phyloP scores from a whole-genome alignment of 2,113 vertebrate genomes.

The Notothenia rossii region DNA sequence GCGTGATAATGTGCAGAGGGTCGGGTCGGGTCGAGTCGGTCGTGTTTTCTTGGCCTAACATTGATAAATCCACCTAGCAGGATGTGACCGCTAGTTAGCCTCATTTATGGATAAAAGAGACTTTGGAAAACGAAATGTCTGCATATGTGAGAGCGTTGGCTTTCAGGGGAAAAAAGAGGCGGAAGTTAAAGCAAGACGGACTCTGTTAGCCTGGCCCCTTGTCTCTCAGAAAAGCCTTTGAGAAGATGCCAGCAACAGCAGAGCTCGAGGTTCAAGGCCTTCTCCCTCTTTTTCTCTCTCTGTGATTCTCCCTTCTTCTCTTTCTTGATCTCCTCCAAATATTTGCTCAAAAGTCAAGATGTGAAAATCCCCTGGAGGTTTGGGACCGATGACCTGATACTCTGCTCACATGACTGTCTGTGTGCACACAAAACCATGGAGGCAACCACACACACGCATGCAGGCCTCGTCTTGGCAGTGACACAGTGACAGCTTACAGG shows the following conservation, averaged over 20 bases:
- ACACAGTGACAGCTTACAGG: slow-evolving; percentile 37
- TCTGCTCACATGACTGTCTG: neutral
- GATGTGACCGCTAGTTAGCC: slow-evolving; percentile 45
- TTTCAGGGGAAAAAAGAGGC: slow-evolving; percentile 46
- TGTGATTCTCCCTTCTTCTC: slow-evolving; percentile 57
- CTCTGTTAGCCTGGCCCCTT: slow-evolving; percentile 55
- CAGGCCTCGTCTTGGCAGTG: slow-evolving; percentile 44
- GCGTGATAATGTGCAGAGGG: too few relatives aligned
- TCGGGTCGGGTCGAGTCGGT: slow-evolving; percentile 1
- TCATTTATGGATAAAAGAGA: slow-evolving; percentile 42
- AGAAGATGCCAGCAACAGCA: slow-evolving; percentile 81
- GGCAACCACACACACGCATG: slow-evolving; percentile 24
- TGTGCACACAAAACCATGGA: slow-evolving; percentile 4
- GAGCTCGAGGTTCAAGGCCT: slow-evolving; percentile 67
- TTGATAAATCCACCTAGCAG: slow-evolving; percentile 38
- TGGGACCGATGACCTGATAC: slow-evolving; percentile 55
- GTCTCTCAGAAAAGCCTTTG: slow-evolving; percentile 80
- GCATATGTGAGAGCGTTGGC: slow-evolving; percentile 19
- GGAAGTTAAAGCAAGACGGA: slow-evolving; percentile 62
- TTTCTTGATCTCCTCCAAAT: slow-evolving; percentile 76
- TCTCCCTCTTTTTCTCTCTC: slow-evolving; percentile 43
- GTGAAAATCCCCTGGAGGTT: slow-evolving; percentile 74
- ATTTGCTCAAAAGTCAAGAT: slow-evolving; percentile 78
- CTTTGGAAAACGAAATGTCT: slow-evolving; percentile 29
- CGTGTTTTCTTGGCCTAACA: slow-evolving; percentile 25